Conservation (phyloP, 2,888 invertebrate species). For the Plusia festucae region DNA sequence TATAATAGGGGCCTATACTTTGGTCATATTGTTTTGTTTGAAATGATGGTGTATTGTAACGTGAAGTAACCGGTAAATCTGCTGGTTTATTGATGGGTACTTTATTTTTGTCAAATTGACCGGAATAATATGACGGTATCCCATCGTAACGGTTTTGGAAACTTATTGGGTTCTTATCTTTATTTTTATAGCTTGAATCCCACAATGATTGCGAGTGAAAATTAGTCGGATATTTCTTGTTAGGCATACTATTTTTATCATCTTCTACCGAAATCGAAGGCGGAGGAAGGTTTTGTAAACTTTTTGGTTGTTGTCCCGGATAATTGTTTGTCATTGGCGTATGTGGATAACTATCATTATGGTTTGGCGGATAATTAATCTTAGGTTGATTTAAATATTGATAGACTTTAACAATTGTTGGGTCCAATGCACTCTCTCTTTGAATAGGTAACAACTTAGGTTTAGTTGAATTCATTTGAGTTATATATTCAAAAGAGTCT, state of each 20-base stretch:
- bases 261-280: background rate
- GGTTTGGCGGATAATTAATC: background rate
- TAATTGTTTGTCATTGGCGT: background rate
- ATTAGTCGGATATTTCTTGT: background rate
- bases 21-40: no score
- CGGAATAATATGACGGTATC: no score
- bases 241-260: background rate
- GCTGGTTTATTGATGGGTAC: background rate
- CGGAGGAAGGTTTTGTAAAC: background rate
- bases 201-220: background rate
- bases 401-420: constrained; percentile 8
- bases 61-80: no score
- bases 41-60: no score
- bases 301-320: background rate
- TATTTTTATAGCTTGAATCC: background rate
- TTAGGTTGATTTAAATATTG: constrained; percentile 19
- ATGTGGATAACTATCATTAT: background rate
- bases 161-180: background rate
- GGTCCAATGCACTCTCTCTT: constrained; percentile 1
- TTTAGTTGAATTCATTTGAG: background rate
- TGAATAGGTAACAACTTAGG: background rate
- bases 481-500: background rate
- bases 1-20: background rate
- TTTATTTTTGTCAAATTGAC: background rate
- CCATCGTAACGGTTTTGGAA: background rate